Base-by-base conservation (phyloP, 2,113 vertebrate species). In the Pandion haliaetus region DNA sequence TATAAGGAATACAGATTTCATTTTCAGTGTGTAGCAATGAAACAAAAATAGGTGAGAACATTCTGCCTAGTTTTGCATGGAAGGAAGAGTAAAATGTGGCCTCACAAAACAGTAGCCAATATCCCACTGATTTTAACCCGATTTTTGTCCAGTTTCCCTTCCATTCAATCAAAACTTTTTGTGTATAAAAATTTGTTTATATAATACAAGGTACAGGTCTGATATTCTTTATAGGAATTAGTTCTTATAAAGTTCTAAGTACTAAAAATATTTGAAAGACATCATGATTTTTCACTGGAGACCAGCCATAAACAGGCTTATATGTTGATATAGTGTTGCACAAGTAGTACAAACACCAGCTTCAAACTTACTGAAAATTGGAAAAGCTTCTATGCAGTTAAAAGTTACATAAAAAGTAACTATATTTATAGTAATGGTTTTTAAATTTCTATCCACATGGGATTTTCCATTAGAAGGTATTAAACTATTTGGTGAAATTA, bases 51-150 rank as follows among this genome's bases (percentile, higher is more conserved):
- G 3, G 29, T 76, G 36, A 47, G 14, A 82, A 38, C 3, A 3
- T 62, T 79, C 26, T 66, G 21, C 12, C 12, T 86, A 28, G 8
- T 31, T 76, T 28, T 47, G 1, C 11, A 3, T 11, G 6, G 31
- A 52, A 74, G 45, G 34, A 81, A 77, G 5, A 55, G 3, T 32
- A 28, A 76, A 66, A n/a, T 50, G 12, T 45, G 72, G 29, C 6
- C 11, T 90, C 29, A 65, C 2, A 59, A 90, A 63, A 23, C 17
- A 31, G 11, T 36, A 70, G 6, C 12, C 4, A 74, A 20, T 49
- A 54, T 25, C 42, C 8, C 14, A n/a, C 9, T 1, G 1, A 11
- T 29, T 66, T 50, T 45, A 20, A 4, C 2, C 62, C 5, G 1
- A 24, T 45, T 85, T 72, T 66, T 36, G 4, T 66, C 34, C 29